Evolutionary conservation across 2,797 vertebrate genomes (phyloP).

Genomic region (Enteromius unitaeniatus): DNA sequence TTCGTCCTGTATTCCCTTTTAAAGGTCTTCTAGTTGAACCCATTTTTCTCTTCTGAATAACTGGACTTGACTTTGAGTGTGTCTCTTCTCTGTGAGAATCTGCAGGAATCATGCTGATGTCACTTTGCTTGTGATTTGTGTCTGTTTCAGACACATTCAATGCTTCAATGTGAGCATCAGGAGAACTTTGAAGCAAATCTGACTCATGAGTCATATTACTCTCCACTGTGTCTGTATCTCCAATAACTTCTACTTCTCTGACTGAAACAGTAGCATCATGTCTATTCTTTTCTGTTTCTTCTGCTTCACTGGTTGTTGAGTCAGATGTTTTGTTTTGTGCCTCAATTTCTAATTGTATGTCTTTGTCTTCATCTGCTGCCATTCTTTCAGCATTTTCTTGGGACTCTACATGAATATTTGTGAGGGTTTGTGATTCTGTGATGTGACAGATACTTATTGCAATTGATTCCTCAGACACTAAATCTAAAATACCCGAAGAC

Average conservation of each 20-base stretch:
- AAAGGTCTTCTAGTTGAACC: neutral
- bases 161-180: neutral
- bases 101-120: neutral
- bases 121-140: neutral
- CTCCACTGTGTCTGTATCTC: neutral
- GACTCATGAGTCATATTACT: neutral
- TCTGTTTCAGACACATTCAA: neutral
- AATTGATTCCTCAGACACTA: neutral
- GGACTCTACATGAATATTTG: neutral
- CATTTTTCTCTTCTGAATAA: conserved; percentile 18
- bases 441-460: too few relatives aligned
- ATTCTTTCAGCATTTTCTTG: neutral
- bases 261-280: too few relatives aligned
- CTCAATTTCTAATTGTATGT: neutral
- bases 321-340: neutral
- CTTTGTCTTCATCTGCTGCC: neutral
- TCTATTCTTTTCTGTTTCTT: neutral
- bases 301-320: neutral
- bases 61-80: neutral
- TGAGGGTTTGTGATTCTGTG: neutral
- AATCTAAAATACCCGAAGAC: neutral
- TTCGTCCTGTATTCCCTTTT: neutral
- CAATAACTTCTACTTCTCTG: too few relatives aligned
- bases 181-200: neutral
- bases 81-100: neutral